phyloP scores from a whole-genome alignment of 1,140 invertebrate genomes.

The Megathymus violae region DNA sequence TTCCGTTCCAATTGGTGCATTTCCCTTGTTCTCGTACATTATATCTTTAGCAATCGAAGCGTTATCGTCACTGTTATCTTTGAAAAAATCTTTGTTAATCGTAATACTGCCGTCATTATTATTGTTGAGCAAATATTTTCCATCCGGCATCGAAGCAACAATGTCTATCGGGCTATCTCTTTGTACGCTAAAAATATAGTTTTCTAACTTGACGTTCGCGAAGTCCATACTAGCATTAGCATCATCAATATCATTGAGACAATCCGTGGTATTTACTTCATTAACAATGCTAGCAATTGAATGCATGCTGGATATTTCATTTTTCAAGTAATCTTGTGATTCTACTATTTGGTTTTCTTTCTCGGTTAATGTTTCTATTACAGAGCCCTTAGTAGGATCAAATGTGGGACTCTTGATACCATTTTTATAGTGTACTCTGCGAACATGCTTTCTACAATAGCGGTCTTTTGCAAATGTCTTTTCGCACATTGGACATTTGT shows the following conservation, averaged over 20 bases:
- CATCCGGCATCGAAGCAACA: slow-evolving; percentile 9
- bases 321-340: background rate
- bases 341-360: background rate
- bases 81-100: slow-evolving; percentile 2
- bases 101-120: background rate
- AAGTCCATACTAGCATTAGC: slow-evolving; percentile 31
- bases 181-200: slow-evolving; percentile 18
- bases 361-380: background rate
- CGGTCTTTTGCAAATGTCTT: background rate
- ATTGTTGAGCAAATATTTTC: slow-evolving; percentile 24
- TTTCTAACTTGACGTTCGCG: slow-evolving; percentile 22
- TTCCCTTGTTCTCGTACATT: background rate
- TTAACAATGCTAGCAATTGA: slow-evolving; percentile 15
- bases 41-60: background rate
- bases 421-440: background rate
- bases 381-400: background rate
- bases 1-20: slow-evolving; percentile 1
- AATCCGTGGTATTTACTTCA: slow-evolving; percentile 7
- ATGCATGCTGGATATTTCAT: slow-evolving; percentile 4
- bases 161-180: background rate
- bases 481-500: background rate
- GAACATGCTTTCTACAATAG: background rate
- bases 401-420: background rate
- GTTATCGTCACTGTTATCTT: background rate
- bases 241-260: slow-evolving; percentile 14